phyloP scores from a whole-genome alignment of 2,888 invertebrate genomes.

The Monopis laevigella region DNA sequence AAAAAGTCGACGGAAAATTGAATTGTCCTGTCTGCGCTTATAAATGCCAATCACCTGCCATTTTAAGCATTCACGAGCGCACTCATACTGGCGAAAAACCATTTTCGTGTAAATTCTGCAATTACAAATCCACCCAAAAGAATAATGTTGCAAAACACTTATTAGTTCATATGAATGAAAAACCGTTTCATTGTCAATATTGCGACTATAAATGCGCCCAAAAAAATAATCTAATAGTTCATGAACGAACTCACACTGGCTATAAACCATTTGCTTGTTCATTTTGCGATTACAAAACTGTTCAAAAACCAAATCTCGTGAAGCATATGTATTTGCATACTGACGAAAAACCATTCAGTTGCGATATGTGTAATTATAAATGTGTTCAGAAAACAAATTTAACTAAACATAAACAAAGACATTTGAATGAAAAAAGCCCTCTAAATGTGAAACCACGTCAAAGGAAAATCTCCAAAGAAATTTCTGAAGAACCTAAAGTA shows the following conservation, averaged over 20 bases:
- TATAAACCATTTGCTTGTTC: constrained; percentile 60
- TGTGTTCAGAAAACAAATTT: constrained; percentile 61
- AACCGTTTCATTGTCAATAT: constrained; percentile 56
- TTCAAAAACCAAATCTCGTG: constrained; percentile 59
- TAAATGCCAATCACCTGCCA: constrained; percentile 58
- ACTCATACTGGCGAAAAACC: constrained; percentile 60
- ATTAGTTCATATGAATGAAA: constrained; percentile 60
- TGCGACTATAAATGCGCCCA: constrained; percentile 61
- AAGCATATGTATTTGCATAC: constrained; percentile 64
- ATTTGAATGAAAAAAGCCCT: constrained; percentile 53
- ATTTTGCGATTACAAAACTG: constrained; percentile 50
- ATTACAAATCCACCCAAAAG: constrained; percentile 60
- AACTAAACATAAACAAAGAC: constrained; percentile 57
- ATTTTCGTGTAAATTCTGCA: constrained; percentile 54
- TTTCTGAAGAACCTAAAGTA: too few relatives aligned
- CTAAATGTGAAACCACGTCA: too few relatives aligned
- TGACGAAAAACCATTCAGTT: constrained; percentile 58
- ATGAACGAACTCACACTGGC: constrained; percentile 59
- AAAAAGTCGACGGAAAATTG: constrained; percentile 52
- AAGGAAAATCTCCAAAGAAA: too few relatives aligned
- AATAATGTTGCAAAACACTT: constrained; percentile 63
- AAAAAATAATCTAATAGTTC: constrained; percentile 59
- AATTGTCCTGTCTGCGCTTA: constrained; percentile 52
- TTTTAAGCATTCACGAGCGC: constrained; percentile 58
- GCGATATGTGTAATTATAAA: constrained; percentile 53